These are phyloP conservation scores for Aphaenogaster ashmeadi DNA, from an alignment of 1,140 invertebrate species.

Conservation along the genomic window DNA sequence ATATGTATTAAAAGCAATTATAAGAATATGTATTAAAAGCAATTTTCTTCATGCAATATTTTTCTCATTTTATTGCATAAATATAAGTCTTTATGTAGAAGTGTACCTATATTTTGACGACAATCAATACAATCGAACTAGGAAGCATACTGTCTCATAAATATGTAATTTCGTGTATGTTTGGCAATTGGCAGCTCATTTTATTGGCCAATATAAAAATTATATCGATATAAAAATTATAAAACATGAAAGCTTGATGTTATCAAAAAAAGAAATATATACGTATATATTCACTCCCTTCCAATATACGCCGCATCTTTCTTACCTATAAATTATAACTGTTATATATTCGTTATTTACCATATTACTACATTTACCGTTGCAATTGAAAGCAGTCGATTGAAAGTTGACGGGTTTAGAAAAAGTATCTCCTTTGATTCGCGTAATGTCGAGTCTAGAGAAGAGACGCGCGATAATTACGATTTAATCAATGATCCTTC, in stretches of 20 bases:
- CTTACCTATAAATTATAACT: neutral
- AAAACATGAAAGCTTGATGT: neutral
- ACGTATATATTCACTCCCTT: neutral
- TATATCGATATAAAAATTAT: neutral
- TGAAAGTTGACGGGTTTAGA: neutral
- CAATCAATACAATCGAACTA: neutral
- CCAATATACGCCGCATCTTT: neutral
- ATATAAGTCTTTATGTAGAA: neutral
- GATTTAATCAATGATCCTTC: constrained; percentile 31
- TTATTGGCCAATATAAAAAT: neutral
- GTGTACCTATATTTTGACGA: neutral
- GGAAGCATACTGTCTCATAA: neutral
- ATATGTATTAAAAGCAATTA: neutral
- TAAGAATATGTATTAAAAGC: neutral
- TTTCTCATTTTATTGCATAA: neutral
- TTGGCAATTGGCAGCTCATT: neutral
- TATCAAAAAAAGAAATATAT: neutral
- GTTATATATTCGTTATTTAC: neutral
- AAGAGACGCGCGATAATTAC: neutral
- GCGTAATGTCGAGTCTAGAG: neutral
- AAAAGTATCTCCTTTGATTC: neutral
- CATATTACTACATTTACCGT: neutral
- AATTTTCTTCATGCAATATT: neutral
- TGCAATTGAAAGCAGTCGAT: neutral
- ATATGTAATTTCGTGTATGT: neutral